phyloP scores from a whole-genome alignment of 2,888 invertebrate species.

The Altica lythri region DNA sequence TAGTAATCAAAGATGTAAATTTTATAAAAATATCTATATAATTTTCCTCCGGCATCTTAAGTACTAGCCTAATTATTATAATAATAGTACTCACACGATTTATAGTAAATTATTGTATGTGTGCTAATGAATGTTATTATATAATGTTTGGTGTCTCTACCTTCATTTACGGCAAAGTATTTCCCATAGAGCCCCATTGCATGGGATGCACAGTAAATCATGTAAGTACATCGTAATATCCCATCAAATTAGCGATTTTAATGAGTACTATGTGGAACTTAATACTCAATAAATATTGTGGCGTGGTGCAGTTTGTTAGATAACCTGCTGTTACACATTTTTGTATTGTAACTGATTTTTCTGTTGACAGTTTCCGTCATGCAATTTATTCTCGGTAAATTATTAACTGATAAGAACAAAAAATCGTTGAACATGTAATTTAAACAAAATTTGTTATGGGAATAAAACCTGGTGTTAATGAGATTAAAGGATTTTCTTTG shows the following conservation, averaged over 20 bases:
- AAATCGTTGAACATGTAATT: background rate
- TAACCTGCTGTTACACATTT: no score
- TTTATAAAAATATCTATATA: no score
- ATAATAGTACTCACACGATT: conserved; percentile 4
- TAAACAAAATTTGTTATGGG: background rate
- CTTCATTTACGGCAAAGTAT: background rate
- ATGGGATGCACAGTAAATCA: background rate
- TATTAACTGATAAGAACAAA: no score
- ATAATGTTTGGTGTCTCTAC: conserved; percentile 4
- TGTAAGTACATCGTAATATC: background rate
- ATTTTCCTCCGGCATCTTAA: no score
- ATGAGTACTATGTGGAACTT: conserved; percentile 3
- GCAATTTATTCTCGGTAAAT: no score
- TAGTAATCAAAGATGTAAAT: no score
- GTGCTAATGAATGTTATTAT: conserved; percentile 1
- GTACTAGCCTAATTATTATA: background rate
- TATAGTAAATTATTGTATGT: conserved; percentile 1
- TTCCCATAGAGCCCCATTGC: background rate
- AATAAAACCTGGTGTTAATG: no score
- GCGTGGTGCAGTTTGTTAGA: background rate
- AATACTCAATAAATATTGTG: conserved; percentile 1
- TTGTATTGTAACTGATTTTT: background rate
- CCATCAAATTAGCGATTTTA: background rate
- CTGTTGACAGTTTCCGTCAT: background rate
- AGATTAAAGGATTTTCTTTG: no score